phyloP scores from a whole-genome alignment of 2,888 invertebrate genomes.

The Drosophila yooni region DNA sequence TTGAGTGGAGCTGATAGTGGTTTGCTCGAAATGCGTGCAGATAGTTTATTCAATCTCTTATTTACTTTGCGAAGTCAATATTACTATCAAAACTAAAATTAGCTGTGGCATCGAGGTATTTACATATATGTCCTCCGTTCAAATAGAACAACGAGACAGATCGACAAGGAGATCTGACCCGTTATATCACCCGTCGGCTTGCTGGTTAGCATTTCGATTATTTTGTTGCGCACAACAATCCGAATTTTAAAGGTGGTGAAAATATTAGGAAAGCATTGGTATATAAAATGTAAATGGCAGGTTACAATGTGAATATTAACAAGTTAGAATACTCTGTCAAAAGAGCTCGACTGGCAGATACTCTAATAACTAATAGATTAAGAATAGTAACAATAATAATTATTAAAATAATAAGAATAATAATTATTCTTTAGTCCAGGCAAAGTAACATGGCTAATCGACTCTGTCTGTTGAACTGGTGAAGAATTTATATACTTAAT shows the following conservation, averaged over 20 bases:
- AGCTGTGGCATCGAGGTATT: not conserved
- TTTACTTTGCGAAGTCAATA: not conserved
- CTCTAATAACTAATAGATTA: not conserved
- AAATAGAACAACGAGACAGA: not conserved
- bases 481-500: not conserved
- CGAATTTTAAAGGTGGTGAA: not conserved
- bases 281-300: too few relatives aligned
- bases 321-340: not conserved
- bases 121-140: too few relatives aligned
- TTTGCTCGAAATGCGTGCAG: not conserved
- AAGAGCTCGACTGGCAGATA: not conserved
- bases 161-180: not conserved
- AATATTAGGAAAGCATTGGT: not conserved
- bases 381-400: not conserved
- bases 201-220: not conserved
- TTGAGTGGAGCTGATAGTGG: not conserved
- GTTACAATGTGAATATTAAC: not conserved
- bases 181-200: too few relatives aligned
- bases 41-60: not conserved
- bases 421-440: not conserved
- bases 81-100: not conserved
- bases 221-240: not conserved
- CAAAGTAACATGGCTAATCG: too few relatives aligned
- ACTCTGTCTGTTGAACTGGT: too few relatives aligned
- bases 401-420: not conserved